Evolutionary conservation across 2,797 vertebrate species (phyloP), one percentile per base, ranked within the genome.

Genomic region (Thalassophryne amazonica): DNA sequence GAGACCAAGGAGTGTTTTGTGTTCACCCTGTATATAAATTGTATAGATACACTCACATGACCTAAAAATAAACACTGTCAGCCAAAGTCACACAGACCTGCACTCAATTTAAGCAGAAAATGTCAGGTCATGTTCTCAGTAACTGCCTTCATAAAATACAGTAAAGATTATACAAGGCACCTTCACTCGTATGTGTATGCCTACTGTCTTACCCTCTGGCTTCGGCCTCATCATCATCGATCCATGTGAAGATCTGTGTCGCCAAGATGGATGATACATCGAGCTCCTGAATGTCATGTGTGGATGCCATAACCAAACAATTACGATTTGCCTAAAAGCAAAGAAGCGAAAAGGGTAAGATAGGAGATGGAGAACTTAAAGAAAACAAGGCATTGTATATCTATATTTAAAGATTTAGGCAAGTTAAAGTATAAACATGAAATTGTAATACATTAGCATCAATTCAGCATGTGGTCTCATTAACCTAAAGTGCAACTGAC

Each of bases 251-350:
- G 69, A 98, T 94, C 48, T 98, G 94, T 3, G 97, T 98, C 70
- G 96, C 93, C 63, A 99, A 85, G 86, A 99, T 98, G 27, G 94
- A 92, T 73, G 97, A 98, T 82, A 99, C 94, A 72, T 99, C 96
- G 71, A 99, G 60, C 86, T 99, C 97, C 84, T 98, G 96, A 88
- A 99, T 94, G 83, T 99, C 96, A 67, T 98, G 97, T 67, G 94
- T 96, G 1, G 97, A 99, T 62, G 97, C 97, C 66, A 98, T 93
- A 71, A 95, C 97, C 86, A 99, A 91, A 86, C 97, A 99, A 81
- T 98, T 98, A 35, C 95, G 93, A 85, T 98, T 99, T 43, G 97
- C 97, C 97, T 99, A 74, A 21, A 71, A 72, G 55, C 4, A n/a
- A 17, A 42, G 27, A 43, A 20, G 30, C 6, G 36, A 7, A 42